Conservation (phyloP, 2,888 invertebrate species). For the Ethmia dodecea region DNA sequence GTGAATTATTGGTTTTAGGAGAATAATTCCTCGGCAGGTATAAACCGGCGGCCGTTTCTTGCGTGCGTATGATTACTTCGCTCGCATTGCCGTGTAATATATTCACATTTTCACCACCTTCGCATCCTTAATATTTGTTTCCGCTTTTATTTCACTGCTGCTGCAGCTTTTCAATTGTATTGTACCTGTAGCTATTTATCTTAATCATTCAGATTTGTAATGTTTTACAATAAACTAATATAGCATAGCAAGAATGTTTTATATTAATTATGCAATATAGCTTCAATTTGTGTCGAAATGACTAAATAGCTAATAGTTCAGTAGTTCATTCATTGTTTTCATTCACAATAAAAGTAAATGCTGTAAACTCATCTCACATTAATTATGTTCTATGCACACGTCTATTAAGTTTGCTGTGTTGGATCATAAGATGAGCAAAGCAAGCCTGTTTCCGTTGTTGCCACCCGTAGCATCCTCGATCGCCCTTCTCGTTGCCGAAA, state of each 20-base stretch:
- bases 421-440: constrained; percentile 29
- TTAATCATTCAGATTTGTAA: constrained; percentile 5
- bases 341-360: no score
- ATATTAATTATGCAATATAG: neutral
- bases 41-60: constrained; percentile 47
- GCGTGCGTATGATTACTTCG: constrained; percentile 71
- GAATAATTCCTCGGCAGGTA: constrained; percentile 50
- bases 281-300: no score
- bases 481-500: constrained; percentile 24
- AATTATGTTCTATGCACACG: no score
- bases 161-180: constrained; percentile 19
- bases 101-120: constrained; percentile 74
- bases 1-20: constrained; percentile 70
- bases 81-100: constrained; percentile 63
- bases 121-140: constrained; percentile 62
- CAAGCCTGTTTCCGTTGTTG: constrained; percentile 28
- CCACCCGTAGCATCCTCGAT: constrained; percentile 22
- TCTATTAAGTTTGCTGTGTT: neutral
- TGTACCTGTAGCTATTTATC: constrained; percentile 8
- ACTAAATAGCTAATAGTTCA: no score
- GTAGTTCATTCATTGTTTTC: no score
- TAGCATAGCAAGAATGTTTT: neutral
- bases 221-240: neutral
- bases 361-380: no score
- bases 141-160: constrained; percentile 38